Evolutionary conservation across 2,888 invertebrate species (phyloP).

Genomic region (Acronicta aceris): DNA sequence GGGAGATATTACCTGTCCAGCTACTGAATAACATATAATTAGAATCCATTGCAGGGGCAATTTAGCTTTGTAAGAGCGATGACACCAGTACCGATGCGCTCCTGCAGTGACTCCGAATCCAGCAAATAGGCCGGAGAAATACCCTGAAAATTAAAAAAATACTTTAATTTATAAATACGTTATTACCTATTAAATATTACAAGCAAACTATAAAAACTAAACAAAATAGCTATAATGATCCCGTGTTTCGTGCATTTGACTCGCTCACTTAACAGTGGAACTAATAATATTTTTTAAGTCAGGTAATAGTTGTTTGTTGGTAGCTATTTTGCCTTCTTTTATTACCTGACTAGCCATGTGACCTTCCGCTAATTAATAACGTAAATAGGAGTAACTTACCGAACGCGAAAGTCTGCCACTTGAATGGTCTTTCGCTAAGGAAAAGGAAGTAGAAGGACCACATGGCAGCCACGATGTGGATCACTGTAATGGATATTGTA

Average conservation of each 20-base stretch:
- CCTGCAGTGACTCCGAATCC: slow-evolving; percentile 92
- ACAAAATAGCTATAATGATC: too few relatives aligned
- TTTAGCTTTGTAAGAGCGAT: slow-evolving; percentile 91
- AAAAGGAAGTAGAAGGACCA: slow-evolving; percentile 68
- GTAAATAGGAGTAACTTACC: slow-evolving; percentile 83
- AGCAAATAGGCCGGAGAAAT: slow-evolving; percentile 86
- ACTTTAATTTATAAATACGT: neutral
- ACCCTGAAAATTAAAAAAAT: slow-evolving; percentile 73
- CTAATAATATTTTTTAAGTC: too few relatives aligned
- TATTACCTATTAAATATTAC: too few relatives aligned
- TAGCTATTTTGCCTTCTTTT: too few relatives aligned
- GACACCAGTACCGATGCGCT: slow-evolving; percentile 91
- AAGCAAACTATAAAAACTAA: too few relatives aligned
- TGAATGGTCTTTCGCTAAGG: slow-evolving; percentile 64
- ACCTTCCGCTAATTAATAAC: neutral
- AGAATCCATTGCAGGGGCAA: slow-evolving; percentile 89
- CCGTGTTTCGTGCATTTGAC: too few relatives aligned
- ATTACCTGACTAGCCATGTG: neutral
- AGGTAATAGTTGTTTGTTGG: too few relatives aligned
- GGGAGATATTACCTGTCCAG: slow-evolving; percentile 89
- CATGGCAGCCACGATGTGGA: slow-evolving; percentile 77
- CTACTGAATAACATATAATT: slow-evolving; percentile 89
- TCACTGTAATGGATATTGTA: slow-evolving; percentile 84
- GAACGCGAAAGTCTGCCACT: slow-evolving; percentile 85
- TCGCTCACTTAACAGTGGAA: too few relatives aligned